A percentile compares a stretch with the other conserved stretches of the same genome.
These are phyloP conservation scores for Phyllostomus hastatus DNA, from an alignment of 2,113 vertebrate species.

Conservation along the genomic window DNA sequence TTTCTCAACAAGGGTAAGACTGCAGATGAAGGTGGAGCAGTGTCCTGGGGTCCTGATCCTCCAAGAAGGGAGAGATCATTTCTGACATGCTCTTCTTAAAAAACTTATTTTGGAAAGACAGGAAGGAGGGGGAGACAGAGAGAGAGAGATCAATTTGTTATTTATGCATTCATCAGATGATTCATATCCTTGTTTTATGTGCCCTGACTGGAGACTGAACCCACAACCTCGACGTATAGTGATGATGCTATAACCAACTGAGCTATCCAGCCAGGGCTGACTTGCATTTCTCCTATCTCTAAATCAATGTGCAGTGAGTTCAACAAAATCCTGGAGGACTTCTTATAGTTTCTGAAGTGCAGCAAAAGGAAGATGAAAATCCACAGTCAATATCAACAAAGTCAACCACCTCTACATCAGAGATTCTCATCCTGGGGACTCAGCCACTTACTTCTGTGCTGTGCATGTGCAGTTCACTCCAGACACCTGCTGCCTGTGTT, in stretches of 20 bases:
- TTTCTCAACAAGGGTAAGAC: neutral
- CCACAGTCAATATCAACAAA: neutral
- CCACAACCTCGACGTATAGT: no score
- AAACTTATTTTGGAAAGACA: no score
- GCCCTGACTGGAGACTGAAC: no score
- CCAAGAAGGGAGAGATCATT: neutral
- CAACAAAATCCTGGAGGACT: neutral
- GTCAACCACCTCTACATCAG: neutral
- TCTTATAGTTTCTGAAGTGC: neutral
- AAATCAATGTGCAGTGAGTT: neutral
- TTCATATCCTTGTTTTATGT: no score
- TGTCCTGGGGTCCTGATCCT: neutral
- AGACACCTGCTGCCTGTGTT: neutral
- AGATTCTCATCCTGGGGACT: neutral
- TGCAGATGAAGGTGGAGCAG: slow-evolving; percentile 38
- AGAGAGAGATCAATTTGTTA: no score
- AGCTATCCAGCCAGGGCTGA: no score
- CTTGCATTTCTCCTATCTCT: neutral
- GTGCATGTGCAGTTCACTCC: neutral
- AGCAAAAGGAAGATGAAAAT: slow-evolving; percentile 6
- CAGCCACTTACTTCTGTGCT: slow-evolving; percentile 38
- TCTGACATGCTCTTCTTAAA: neutral
- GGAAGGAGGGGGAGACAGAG: no score
- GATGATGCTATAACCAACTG: no score
- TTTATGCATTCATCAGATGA: no score